Evolutionary conservation across 2,888 invertebrate genomes (phyloP), one percentile per base, ranked within the genome.

Genomic region (Hyposoter dolosus): DNA sequence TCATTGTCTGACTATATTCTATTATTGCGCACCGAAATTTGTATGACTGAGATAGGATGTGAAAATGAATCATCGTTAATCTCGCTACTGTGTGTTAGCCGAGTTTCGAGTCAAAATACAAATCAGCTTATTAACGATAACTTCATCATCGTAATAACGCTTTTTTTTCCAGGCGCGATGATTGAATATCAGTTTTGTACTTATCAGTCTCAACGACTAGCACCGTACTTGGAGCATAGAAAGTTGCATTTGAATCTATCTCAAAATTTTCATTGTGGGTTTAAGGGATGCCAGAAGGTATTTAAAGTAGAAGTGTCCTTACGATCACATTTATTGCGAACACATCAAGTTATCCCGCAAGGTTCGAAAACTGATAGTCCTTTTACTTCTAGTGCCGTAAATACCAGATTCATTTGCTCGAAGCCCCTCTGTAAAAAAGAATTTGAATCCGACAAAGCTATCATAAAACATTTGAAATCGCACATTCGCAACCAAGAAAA

Each of bases 401-500:
- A 66, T 35, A 76, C 32, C 50, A 35, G 50, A 15, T 76, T 76
- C 1, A 65, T 35, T 7, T 76, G 76, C 63, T n/a, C 65, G 32
- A 65, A 4, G 3, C 76, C 63, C n/a, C 76, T 76, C 9, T 76
- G 47, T n/a, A 47, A 1, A 7, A 10, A 66, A 65, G 47, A 45
- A 76, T 76, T 65, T n/a, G 65, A 65, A 12, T 47, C 76, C 10
- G 17, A 40, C 10, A 17, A 32, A n/a, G 63, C 43, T 12, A 47
- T 76, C 6, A 15, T 65, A 1, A 76, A 76, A 76, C 76, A 76
- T 53, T 74, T 88, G 47, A 88, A 87, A 76, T 10, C 3, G 17
- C 88, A 88, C 63, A 85, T 88, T 10, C 65, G 71, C 23, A 60
- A 82, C 12, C 74, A 81, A 9, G 40, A 65, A 12, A 47, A 65